A percentile compares a stretch with the other conserved stretches of the same genome.
phyloP scores from a whole-genome alignment of 2,113 vertebrate species.

The Lates calcarifer region DNA sequence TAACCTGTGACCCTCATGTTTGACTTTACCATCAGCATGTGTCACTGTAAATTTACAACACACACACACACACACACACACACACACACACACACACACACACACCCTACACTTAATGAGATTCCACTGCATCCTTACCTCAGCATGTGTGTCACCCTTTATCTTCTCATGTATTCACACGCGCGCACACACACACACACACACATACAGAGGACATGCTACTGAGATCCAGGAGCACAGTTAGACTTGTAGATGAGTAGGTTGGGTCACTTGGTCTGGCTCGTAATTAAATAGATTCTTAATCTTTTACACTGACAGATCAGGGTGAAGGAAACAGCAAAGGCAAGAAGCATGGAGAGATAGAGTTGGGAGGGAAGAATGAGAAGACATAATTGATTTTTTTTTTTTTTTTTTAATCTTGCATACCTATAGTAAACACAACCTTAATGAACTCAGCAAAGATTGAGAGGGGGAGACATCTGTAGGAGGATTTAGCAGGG shows the following conservation, averaged over 20 bases:
- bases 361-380: background rate
- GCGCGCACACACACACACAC: slow-evolving; percentile 11
- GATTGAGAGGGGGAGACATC: slow-evolving; percentile 23
- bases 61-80: background rate
- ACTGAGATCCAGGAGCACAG: slow-evolving; percentile 48
- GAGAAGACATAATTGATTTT: slow-evolving; percentile 47
- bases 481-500: slow-evolving; percentile 38
- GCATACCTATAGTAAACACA: slow-evolving; percentile 20
- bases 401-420: slow-evolving; percentile 1
- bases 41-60: background rate
- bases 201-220: slow-evolving; percentile 28
- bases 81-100: background rate
- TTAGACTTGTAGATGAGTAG: slow-evolving; percentile 54
- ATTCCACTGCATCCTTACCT: slow-evolving; percentile 38
- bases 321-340: slow-evolving; percentile 1
- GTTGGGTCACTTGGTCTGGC: slow-evolving; percentile 35
- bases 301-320: slow-evolving; percentile 14
- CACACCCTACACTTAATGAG: slow-evolving; percentile 39
- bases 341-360: background rate
- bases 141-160: slow-evolving; percentile 45
- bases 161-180: background rate
- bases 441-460: slow-evolving; percentile 32
- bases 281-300: slow-evolving; percentile 45
- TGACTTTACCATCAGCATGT: background rate
- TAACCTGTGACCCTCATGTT: background rate